Evolutionary conservation across 1,140 invertebrate genomes (phyloP), one percentile per base, ranked within the genome.

Genomic region (Pteromalus puparum): DNA sequence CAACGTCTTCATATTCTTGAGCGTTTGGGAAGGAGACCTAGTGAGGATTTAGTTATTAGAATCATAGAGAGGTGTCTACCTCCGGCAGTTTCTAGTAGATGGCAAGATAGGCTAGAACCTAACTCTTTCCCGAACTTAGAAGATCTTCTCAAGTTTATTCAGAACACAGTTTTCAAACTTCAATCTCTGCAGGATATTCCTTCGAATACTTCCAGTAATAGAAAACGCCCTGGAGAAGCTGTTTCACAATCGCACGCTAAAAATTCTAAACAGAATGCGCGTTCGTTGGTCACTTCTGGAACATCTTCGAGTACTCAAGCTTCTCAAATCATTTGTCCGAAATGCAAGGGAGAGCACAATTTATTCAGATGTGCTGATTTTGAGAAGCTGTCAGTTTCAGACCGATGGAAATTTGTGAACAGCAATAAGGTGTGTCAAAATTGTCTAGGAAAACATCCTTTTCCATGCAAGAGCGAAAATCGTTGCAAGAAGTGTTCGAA

Each of bases 111-210:
- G 2, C 24, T 21, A n/a, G n/a, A 68, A 68, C 30, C 30, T 5
- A 30, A 30, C 5, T 1, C 30, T 30, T 30, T 30, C 30, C 30
- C 30, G 2, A 30, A 30, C 2, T 30, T 30, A 5, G 34, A 76
- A 34, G 13, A 61, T 34, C 34, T 73, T 34, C 34, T 34, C 34
- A 76, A 30, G 21, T 48, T 76, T 53, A 76, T 53, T 26, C 15
- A 53, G 12, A 53, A 1, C 38, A 42, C 34, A 30, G 61, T 81
- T 75, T 70, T 61, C n/a, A 83, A 83, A 61, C 46, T 68, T 1
- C 67, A 24, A 10, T 68, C 67, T 10, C 9, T 68, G 15, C n/a
- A 68, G 2, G 9, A 7, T 1, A 68, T n/a, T 9, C 7, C 67
- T 18, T 68, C 67, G 24, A 21, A 2, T 68, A 7, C 9, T n/a